Evolutionary conservation across 2,797 vertebrate species (phyloP).

Genomic region (Lagothrix lagotricha): DNA sequence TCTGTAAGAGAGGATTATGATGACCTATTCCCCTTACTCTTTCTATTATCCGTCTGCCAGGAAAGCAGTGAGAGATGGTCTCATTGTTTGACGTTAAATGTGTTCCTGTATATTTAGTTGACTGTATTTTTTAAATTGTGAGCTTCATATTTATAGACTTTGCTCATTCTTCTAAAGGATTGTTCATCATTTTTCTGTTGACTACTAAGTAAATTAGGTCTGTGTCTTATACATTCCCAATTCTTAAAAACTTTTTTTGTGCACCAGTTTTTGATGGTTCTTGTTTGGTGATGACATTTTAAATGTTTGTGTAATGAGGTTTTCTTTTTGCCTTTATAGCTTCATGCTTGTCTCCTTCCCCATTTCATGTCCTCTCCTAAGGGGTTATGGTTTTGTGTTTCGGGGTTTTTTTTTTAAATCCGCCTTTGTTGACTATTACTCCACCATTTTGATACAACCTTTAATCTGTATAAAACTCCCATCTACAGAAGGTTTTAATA

Average conservation of each 20-base stretch:
- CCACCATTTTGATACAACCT: not conserved
- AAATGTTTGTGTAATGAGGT: not conserved
- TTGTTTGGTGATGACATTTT: not conserved
- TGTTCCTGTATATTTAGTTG: not conserved
- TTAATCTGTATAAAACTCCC: not conserved
- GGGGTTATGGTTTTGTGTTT: not conserved
- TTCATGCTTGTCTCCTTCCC: not conserved
- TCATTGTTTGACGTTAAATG: not conserved
- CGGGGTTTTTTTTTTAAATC: not conserved
- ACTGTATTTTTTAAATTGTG: not conserved
- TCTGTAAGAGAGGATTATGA: fast-evolving
- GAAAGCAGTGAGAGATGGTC: not conserved
- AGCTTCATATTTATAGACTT: not conserved
- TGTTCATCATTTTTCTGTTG: not conserved
- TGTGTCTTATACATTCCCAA: not conserved
- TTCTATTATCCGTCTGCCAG: too few species aligned
- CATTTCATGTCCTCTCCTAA: not conserved
- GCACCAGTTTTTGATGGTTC: not conserved
- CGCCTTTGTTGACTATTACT: not conserved
- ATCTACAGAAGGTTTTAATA: not conserved
- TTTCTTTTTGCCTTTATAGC: not conserved
- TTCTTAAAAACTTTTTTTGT: not conserved
- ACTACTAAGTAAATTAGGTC: not conserved
- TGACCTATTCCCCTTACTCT: not conserved
- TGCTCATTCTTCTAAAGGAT: not conserved